A percentile compares a stretch with the other conserved stretches of the same genome.
These are phyloP conservation scores for Lasioglossum calceatum DNA, from an alignment of 2,888 invertebrate genomes.

Conservation along the genomic window DNA sequence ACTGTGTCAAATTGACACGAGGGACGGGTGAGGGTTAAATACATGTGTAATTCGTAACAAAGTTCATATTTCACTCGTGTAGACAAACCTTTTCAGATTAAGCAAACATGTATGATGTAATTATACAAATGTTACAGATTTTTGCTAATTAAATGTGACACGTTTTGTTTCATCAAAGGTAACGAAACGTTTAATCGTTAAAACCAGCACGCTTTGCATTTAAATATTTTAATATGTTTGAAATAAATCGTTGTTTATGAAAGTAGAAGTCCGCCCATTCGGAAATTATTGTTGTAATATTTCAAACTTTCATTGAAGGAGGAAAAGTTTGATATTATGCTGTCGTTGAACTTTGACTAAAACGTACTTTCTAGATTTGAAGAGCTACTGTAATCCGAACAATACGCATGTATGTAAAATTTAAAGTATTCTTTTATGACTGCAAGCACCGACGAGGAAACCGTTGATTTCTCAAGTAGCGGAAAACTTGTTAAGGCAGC, in stretches of 20 bases:
- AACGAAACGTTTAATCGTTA: not conserved
- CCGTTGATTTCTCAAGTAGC: not conserved
- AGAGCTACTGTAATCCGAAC: not conserved
- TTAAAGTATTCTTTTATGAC: not conserved
- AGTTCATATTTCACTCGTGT: not conserved
- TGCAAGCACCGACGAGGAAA: not conserved
- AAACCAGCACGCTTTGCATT: not conserved
- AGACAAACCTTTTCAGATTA: not conserved
- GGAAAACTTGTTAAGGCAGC: not conserved
- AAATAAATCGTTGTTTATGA: not conserved
- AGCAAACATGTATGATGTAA: not conserved
- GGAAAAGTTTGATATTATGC: not conserved
- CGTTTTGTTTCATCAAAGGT: not conserved
- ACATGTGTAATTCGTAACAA: not conserved
- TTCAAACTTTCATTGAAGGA: not conserved
- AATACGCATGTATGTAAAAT: not conserved
- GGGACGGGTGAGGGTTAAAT: too few species aligned
- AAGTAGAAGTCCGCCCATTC: not conserved
- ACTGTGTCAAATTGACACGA: too few species aligned
- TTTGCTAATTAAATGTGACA: not conserved
- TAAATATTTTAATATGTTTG: not conserved
- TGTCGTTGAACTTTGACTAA: not conserved
- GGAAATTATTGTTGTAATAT: not conserved
- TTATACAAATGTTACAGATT: not conserved
- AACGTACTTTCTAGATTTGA: not conserved